Evolutionary conservation across 2,888 invertebrate species (phyloP).

Genomic region (Limnephilus marmoratus): DNA sequence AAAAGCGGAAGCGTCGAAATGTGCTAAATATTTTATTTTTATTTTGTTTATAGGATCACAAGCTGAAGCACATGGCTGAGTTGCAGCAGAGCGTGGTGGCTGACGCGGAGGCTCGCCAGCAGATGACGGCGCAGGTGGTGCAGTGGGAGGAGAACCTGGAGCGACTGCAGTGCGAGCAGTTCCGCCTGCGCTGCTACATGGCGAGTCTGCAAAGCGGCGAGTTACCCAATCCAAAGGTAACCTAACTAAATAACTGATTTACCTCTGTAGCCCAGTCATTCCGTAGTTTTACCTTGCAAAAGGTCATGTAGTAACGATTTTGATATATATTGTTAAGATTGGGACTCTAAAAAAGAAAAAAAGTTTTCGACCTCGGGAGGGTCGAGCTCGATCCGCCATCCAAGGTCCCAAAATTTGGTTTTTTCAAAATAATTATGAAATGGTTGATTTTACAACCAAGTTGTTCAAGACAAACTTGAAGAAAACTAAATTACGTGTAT

Average conservation of each 20-base stretch:
- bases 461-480: too few species aligned
- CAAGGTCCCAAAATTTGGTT: too few species aligned
- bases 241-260: neutral
- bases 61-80: constrained; percentile 99
- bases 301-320: too few species aligned
- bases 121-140: constrained; percentile 94
- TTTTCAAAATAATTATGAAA: too few species aligned
- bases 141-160: constrained; percentile 99
- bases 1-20: neutral
- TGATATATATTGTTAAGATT: too few species aligned
- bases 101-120: constrained; percentile 93
- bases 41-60: constrained; percentile 88
- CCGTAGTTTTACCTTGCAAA: too few species aligned
- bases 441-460: too few species aligned
- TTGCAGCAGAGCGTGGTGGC: constrained; percentile 97
- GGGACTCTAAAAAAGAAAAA: too few species aligned
- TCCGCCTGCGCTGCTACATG: constrained; percentile 97
- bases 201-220: constrained; percentile 97
- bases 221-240: constrained; percentile 97
- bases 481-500: too few species aligned
- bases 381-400: too few species aligned
- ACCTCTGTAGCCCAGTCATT: too few species aligned
- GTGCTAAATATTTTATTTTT: neutral
- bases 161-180: constrained; percentile 96
- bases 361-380: too few species aligned